A percentile compares a stretch with the other conserved stretches of the same genome.
Evolutionary conservation across 2,888 invertebrate genomes (phyloP).

Genomic region (Monopis laevigella): DNA sequence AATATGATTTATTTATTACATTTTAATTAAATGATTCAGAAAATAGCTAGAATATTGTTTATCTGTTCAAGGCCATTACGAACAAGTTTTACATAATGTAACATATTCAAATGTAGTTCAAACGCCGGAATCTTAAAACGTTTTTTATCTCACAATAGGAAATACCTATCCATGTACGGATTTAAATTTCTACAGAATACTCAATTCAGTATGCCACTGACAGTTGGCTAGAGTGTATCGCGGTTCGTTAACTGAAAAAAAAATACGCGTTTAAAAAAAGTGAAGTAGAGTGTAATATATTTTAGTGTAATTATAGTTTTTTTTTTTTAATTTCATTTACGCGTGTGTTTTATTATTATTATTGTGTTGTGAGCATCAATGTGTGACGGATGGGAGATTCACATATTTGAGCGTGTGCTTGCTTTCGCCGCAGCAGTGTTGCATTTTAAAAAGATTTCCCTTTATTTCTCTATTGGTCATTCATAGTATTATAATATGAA

Average conservation of each 20-base stretch:
- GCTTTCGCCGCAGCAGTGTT: conserved; percentile 3
- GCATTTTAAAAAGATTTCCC: conserved; percentile 4
- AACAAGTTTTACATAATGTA: background rate
- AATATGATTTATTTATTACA: too few species aligned
- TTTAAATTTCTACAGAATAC: conserved; percentile 1
- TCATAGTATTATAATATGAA: background rate
- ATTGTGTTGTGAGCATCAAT: background rate
- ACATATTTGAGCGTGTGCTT: background rate
- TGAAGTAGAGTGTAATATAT: background rate
- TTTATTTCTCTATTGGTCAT: background rate
- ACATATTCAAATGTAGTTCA: background rate
- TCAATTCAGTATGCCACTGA: background rate
- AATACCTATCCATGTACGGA: background rate
- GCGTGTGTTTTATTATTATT: background rate
- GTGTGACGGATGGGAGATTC: background rate
- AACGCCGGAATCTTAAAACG: background rate
- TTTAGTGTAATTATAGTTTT: background rate
- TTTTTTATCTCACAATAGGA: conserved; percentile 5
- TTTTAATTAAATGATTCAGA: too few species aligned
- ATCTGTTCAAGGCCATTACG: too few species aligned
- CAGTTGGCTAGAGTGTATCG: background rate
- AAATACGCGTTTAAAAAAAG: background rate
- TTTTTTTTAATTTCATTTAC: background rate
- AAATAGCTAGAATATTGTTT: too few species aligned
- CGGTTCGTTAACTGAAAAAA: background rate